Conservation (phyloP, 2,113 vertebrate genomes). For the Equus quagga region DNA sequence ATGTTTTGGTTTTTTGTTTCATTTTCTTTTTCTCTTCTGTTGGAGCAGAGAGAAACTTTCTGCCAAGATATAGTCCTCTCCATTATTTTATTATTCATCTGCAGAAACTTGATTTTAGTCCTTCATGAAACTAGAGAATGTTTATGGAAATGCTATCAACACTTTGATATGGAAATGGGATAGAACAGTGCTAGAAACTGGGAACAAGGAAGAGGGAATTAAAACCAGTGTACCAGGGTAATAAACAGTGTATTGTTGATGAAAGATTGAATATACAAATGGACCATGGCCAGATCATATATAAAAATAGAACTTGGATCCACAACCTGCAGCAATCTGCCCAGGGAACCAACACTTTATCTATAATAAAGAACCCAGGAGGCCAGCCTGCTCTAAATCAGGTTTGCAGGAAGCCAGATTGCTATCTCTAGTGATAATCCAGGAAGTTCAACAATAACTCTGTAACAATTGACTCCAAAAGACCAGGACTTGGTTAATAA, state of each 20-base stretch:
- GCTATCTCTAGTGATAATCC: neutral
- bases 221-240: neutral
- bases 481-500: neutral
- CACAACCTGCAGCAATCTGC: neutral
- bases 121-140: neutral
- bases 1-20: neutral
- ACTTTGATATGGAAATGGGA: conserved; percentile 30
- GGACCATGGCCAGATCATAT: neutral
- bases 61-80: neutral
- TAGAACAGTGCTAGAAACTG: neutral
- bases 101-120: conserved; percentile 44
- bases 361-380: neutral
- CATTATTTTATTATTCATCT: conserved; percentile 30
- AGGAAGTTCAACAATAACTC: neutral
- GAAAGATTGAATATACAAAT: neutral
- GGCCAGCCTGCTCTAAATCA: neutral
- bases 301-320: neutral
- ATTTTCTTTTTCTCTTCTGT: neutral
- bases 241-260: neutral
- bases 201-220: neutral
- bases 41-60: neutral
- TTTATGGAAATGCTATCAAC: neutral
- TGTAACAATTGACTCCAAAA: neutral
- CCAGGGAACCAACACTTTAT: neutral
- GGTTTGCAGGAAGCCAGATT: neutral